Evolutionary conservation across 2,797 vertebrate genomes (phyloP).

Genomic region (Ambastaia sidthimunki): DNA sequence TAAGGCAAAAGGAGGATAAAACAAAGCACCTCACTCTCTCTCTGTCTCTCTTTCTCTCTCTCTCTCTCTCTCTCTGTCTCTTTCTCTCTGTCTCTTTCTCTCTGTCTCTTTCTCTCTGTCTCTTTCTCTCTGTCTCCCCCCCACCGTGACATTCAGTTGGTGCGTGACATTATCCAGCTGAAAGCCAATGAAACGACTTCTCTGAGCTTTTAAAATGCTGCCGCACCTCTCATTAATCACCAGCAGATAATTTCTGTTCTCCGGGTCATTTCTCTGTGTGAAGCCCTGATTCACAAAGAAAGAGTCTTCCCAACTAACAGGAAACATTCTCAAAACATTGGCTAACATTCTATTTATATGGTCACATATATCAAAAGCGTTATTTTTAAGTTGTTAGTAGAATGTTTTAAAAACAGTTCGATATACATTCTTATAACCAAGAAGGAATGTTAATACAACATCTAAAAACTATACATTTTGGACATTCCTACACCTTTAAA

Average conservation of each 20-base stretch:
- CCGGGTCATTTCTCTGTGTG: constrained; percentile 1
- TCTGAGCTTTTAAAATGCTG: constrained; percentile 50
- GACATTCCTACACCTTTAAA: too few species aligned
- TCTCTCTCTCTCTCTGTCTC: constrained; percentile 67
- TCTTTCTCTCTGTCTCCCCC: constrained; percentile 68
- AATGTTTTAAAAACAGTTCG: too few species aligned
- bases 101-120: constrained; percentile 73
- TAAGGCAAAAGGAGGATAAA: constrained; percentile 7
- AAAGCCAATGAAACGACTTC: constrained; percentile 50
- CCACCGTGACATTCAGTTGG: constrained; percentile 78
- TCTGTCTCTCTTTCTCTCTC: not conserved
- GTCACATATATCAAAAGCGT: too few species aligned
- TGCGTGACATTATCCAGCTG: constrained; percentile 62
- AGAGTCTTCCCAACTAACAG: not conserved
- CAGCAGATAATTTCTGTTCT: not conserved
- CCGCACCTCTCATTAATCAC: constrained; percentile 54
- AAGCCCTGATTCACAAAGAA: not conserved
- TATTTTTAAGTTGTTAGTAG: too few species aligned
- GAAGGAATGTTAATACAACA: not conserved
- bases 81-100: constrained; percentile 39
- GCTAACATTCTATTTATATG: too few species aligned
- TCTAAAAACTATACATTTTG: too few species aligned
- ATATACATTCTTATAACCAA: too few species aligned
- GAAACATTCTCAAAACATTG: too few species aligned
- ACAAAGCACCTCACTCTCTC: not conserved